Percentiles rank a stretch among this genome's conserved stretches.
Evolutionary conservation across 2,797 vertebrate species (phyloP).

Genomic region (Rhinoraja longicauda): DNA sequence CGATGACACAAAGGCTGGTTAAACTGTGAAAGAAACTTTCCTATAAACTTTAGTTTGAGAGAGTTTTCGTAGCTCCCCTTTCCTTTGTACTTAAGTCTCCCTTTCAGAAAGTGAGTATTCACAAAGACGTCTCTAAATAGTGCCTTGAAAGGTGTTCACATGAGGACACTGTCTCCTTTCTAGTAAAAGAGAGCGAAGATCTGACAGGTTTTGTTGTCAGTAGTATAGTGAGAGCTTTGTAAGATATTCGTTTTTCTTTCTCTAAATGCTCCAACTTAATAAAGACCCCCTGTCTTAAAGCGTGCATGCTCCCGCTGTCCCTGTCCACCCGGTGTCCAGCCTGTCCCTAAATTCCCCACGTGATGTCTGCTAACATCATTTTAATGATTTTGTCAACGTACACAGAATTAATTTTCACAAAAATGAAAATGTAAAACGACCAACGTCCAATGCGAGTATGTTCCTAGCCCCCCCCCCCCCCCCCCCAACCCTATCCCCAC

Average conservation of each 20-base stretch:
- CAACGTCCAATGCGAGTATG: conserved; percentile 1
- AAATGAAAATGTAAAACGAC: conserved; percentile 37
- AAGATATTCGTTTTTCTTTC: conserved; percentile 61
- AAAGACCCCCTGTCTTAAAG: conserved; percentile 61
- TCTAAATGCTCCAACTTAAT: conserved; percentile 55
- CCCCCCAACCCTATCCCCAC: conserved; percentile 41
- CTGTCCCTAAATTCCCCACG: conserved; percentile 51
- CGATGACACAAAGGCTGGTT: conserved; percentile 30
- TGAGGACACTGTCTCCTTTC: conserved; percentile 45
- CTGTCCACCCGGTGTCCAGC: conserved; percentile 63
- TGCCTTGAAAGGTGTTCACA: conserved; percentile 48
- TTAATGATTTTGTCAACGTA: conserved; percentile 41
- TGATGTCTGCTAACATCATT: conserved; percentile 42
- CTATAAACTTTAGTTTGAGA: conserved; percentile 31
- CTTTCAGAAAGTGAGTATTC: conserved; percentile 46
- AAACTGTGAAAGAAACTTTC: conserved; percentile 37
- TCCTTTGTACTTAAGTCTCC: conserved; percentile 50
- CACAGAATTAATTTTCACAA: conserved; percentile 36
- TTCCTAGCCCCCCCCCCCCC: conserved; percentile 38
- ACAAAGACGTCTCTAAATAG: conserved; percentile 43
- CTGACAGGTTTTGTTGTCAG: conserved; percentile 62
- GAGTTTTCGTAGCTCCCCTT: conserved; percentile 46
- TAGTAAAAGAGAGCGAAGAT: conserved; percentile 53
- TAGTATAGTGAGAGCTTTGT: conserved; percentile 62
- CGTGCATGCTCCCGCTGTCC: conserved; percentile 62